These are phyloP conservation scores for Hemiprocne comata DNA, from an alignment of 2,113 vertebrate species.

Conservation along the genomic window DNA sequence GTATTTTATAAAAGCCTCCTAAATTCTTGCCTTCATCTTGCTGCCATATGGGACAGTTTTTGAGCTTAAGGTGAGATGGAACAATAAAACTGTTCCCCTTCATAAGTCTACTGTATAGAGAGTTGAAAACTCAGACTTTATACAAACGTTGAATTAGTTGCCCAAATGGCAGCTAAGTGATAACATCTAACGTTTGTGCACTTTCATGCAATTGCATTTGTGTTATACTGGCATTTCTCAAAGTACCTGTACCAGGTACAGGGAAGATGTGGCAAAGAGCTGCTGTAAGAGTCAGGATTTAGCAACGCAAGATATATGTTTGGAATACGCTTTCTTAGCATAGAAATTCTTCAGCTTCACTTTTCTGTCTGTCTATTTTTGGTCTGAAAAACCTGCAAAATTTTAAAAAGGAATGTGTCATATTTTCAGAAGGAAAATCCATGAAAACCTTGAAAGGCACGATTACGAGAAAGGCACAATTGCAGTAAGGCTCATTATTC, in stretches of 20 bases:
- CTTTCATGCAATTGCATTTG: background rate
- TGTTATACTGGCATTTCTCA: background rate
- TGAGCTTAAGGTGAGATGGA: background rate
- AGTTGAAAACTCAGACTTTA: background rate
- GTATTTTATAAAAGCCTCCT: background rate
- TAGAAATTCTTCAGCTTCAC: background rate
- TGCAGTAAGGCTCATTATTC: background rate
- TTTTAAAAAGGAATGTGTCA: accelerated
- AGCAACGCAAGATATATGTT: background rate
- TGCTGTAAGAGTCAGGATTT: background rate
- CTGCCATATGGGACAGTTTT: background rate
- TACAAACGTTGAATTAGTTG: background rate
- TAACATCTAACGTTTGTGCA: background rate
- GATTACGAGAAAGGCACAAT: background rate
- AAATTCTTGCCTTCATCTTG: background rate
- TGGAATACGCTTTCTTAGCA: background rate
- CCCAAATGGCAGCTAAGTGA: background rate
- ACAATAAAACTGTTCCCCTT: background rate
- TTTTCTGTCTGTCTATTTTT: background rate
- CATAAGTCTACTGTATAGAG: background rate
- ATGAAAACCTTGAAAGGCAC: background rate
- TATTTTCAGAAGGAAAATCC: background rate
- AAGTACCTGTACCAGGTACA: background rate
- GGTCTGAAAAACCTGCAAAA: background rate
- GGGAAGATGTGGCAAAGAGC: background rate